Percentiles rank a stretch among this genome's conserved stretches.
These are phyloP conservation scores for Aphodius sticticus DNA, from an alignment of 2,888 invertebrate species.

Conservation along the genomic window DNA sequence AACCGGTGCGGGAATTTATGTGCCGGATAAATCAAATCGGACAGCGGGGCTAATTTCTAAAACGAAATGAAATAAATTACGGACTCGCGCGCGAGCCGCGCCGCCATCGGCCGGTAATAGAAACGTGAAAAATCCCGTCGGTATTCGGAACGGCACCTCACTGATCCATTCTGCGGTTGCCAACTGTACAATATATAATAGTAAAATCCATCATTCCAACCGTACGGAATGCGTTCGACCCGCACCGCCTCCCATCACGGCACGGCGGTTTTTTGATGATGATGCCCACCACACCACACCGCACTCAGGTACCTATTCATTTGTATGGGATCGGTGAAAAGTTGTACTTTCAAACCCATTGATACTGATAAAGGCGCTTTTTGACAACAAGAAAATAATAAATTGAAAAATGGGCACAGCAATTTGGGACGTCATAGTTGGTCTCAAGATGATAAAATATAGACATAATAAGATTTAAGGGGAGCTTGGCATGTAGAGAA, in stretches of 20 bases:
- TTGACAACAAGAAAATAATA: not conserved
- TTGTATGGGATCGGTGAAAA: not conserved
- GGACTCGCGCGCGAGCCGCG: conserved; percentile 6
- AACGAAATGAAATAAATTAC: conserved; percentile 22
- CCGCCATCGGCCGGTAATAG: conserved; percentile 22
- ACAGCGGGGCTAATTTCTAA: conserved; percentile 22
- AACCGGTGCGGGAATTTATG: conserved; percentile 10
- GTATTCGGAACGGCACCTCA: conserved; percentile 36
- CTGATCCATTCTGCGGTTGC: conserved; percentile 34
- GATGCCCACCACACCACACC: not conserved
- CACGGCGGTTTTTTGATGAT: not conserved
- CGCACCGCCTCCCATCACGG: not conserved
- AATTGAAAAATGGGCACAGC: too few relatives aligned
- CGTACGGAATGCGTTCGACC: conserved; percentile 33
- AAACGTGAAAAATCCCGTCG: conserved; percentile 33
- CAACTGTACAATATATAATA: conserved; percentile 23
- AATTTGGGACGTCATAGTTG: too few relatives aligned
- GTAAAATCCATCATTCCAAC: conserved; percentile 35
- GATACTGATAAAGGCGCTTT: not conserved
- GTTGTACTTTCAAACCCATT: not conserved
- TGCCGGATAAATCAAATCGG: conserved; percentile 18
- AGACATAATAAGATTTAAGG: too few relatives aligned
- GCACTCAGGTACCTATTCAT: not conserved
- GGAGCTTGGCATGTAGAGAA: too few relatives aligned
- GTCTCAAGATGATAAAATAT: too few relatives aligned